Evolutionary conservation across 2,113 vertebrate genomes (phyloP).

Genomic region (Hirundichthys speculiger): DNA sequence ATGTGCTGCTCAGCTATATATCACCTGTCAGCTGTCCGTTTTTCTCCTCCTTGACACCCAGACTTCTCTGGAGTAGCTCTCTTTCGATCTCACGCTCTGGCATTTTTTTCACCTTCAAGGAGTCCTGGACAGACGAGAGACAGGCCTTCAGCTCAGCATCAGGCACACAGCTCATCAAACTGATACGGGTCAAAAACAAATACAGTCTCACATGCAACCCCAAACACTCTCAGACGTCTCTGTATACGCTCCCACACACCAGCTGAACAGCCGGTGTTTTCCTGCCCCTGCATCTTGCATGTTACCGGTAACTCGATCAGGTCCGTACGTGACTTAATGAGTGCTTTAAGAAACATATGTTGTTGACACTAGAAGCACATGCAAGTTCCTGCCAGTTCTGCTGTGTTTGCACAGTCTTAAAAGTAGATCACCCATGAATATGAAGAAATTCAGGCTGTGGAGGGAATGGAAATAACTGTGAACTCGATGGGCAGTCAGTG

Average conservation of each 20-base stretch:
- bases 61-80: conserved; percentile 80
- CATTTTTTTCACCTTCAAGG: conserved; percentile 80
- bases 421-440: neutral
- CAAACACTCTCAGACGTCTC: neutral
- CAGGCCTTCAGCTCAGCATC: neutral
- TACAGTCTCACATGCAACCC: neutral
- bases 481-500: no score
- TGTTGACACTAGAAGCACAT: conserved; percentile 9
- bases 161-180: neutral
- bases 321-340: conserved; percentile 24
- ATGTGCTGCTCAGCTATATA: neutral
- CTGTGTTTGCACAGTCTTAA: neutral
- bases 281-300: conserved; percentile 40
- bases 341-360: conserved; percentile 10
- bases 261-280: conserved; percentile 20
- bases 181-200: neutral
- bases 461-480: neutral
- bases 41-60: conserved; percentile 81
- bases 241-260: neutral
- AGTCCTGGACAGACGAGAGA: conserved; percentile 36
- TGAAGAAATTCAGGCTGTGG: neutral
- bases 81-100: conserved; percentile 83
- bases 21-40: conserved; percentile 85
- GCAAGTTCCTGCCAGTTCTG: neutral
- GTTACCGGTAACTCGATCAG: conserved; percentile 38